phyloP scores from a whole-genome alignment of 2,888 invertebrate species.

The Dicycla oo region DNA sequence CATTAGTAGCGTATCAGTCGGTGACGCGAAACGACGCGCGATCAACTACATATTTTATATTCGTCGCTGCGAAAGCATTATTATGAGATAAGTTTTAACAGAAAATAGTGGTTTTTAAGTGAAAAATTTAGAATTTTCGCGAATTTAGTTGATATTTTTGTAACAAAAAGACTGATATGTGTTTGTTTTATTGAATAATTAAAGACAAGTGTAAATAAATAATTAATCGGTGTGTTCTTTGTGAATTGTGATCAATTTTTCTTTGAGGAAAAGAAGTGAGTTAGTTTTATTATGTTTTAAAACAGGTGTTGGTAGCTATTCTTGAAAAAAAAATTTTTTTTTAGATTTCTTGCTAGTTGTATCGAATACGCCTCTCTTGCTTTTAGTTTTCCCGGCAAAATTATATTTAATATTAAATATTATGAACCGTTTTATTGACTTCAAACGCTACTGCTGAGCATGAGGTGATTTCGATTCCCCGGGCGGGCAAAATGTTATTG shows the following conservation, averaged over 20 bases:
- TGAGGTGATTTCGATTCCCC: background rate
- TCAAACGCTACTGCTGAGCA: background rate
- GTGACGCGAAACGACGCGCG: conserved; percentile 41
- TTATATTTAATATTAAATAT: background rate
- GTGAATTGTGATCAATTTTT: conserved; percentile 31
- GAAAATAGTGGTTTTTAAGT: conserved; percentile 2
- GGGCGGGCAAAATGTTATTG: background rate
- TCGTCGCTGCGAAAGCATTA: conserved; percentile 7
- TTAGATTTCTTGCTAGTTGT: background rate
- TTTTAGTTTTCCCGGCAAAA: background rate
- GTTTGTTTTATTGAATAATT: conserved; percentile 11
- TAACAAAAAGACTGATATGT: conserved; percentile 5
- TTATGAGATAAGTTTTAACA: conserved; percentile 12
- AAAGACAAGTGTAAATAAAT: conserved; percentile 29
- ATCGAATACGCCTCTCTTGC: background rate
- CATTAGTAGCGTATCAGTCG: conserved; percentile 51
- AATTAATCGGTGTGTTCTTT: conserved; percentile 19
- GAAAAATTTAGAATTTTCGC: background rate
- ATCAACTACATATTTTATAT: conserved; percentile 4
- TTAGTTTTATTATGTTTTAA: conserved; percentile 21
- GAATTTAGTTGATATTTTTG: conserved; percentile 1
- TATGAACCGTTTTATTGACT: background rate
- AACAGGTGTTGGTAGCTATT: conserved; percentile 19
- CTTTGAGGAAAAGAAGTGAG: conserved; percentile 37
- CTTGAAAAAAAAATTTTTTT: conserved; percentile 4